Evolutionary conservation across 2,797 vertebrate species (phyloP).

Genomic region (Carapus acus): DNA sequence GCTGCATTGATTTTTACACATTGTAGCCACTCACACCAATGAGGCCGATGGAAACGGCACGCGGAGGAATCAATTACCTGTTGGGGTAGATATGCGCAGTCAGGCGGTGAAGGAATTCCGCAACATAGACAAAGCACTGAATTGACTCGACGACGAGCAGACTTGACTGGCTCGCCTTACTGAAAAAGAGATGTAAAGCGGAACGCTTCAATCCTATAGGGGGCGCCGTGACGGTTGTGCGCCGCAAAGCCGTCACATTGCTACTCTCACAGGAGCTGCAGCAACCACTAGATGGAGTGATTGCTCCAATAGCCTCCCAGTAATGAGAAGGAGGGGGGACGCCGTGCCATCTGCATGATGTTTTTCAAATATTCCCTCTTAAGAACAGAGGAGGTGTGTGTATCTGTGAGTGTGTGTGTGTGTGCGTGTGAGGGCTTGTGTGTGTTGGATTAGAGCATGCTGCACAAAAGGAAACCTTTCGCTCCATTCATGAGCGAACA

Average conservation of each 20-base stretch:
- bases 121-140: slow-evolving; percentile 26
- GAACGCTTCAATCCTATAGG: background rate
- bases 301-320: slow-evolving; percentile 41
- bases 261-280: slow-evolving; percentile 6
- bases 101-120: slow-evolving; percentile 20
- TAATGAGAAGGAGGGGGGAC: slow-evolving; percentile 11
- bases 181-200: slow-evolving; percentile 24
- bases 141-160: slow-evolving; percentile 17
- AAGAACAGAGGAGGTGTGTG: slow-evolving; percentile 12
- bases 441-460: slow-evolving; percentile 1
- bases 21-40: slow-evolving; percentile 29
- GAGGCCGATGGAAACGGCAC: slow-evolving; percentile 36
- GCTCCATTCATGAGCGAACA: slow-evolving; percentile 46
- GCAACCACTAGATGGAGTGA: slow-evolving; percentile 66
- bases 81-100: slow-evolving; percentile 35
- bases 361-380: slow-evolving; percentile 19
- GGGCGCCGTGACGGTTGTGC: slow-evolving; percentile 13
- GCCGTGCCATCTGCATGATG: slow-evolving; percentile 14
- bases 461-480: slow-evolving; percentile 33
- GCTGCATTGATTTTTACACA: slow-evolving; percentile 54
- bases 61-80: slow-evolving; percentile 32
- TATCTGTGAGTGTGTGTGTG: no score
- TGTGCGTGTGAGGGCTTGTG: no score
- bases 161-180: slow-evolving; percentile 27
- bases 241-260: slow-evolving; percentile 29